Percentiles rank a stretch among this genome's conserved stretches.
phyloP scores from a whole-genome alignment of 2,888 invertebrate species.

The Stenurella melanura region DNA sequence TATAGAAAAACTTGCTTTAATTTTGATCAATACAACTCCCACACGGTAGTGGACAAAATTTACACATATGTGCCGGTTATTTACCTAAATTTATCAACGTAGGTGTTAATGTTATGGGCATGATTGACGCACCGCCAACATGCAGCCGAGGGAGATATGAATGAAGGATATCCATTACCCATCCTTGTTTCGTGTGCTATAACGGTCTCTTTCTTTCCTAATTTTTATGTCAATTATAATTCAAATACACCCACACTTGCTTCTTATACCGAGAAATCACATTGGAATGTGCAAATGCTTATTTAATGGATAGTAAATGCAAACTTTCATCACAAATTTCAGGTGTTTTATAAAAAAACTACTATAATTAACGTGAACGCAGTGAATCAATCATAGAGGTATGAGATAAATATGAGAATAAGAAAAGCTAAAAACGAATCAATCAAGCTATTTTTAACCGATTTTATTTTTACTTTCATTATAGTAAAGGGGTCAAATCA shows the following conservation, averaged over 20 bases:
- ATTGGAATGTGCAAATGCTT: neutral
- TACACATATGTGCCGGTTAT: constrained; percentile 40
- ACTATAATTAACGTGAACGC: neutral
- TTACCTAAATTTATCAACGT: constrained; percentile 33
- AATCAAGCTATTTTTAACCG: no score
- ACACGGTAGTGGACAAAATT: constrained; percentile 17
- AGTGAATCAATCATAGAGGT: neutral
- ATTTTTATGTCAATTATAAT: constrained; percentile 23
- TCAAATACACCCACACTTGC: constrained; percentile 22
- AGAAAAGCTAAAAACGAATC: no score
- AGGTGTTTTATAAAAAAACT: neutral
- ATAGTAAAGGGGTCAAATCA: no score
- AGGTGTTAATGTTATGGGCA: constrained; percentile 35
- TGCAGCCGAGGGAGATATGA: constrained; percentile 28
- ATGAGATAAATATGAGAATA: no score
- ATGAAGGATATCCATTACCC: constrained; percentile 24
- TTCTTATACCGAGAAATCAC: constrained; percentile 10
- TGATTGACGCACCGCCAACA: constrained; percentile 30
- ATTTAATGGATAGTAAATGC: neutral
- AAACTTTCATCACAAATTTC: neutral
- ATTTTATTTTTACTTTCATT: no score
- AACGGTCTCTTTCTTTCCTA: neutral
- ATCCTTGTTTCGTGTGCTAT: constrained; percentile 3
- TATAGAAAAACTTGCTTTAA: constrained; percentile 15
- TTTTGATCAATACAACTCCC: constrained; percentile 35